A percentile compares a stretch with the other conserved stretches of the same genome.
These are phyloP conservation scores for Vannuccia rotundouncinata DNA, from an alignment of 2,888 invertebrate genomes.

Conservation along the genomic window DNA sequence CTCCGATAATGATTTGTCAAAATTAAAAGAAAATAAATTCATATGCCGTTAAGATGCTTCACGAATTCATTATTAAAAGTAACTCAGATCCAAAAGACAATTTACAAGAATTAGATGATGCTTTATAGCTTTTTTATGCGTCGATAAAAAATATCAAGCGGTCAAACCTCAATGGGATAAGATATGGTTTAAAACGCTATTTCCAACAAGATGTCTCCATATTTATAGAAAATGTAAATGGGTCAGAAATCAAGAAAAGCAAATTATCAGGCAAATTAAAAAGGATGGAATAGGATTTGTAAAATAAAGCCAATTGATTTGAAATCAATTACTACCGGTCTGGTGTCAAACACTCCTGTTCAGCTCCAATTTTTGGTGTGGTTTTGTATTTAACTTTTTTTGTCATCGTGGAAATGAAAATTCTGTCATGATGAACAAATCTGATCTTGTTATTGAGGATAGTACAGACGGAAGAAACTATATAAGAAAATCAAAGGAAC, in stretches of 20 bases:
- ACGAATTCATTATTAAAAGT: conserved; percentile 20
- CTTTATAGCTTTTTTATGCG: neutral
- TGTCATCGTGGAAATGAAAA: neutral
- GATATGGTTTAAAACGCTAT: neutral
- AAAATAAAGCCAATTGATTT: neutral
- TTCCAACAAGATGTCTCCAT: neutral
- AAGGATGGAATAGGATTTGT: neutral
- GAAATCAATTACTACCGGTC: neutral
- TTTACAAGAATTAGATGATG: neutral
- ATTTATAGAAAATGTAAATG: neutral
- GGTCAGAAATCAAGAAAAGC: neutral
- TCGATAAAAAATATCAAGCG: neutral
- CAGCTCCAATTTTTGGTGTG: neutral
- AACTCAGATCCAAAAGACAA: neutral
- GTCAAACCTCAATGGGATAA: neutral
- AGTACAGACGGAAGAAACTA: neutral
- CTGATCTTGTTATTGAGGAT: neutral
- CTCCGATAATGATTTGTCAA: neutral
- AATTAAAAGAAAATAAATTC: neutral
- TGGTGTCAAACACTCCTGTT: neutral
- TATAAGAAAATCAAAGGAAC: neutral
- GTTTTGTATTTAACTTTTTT: neutral
- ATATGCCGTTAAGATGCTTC: conserved; percentile 17
- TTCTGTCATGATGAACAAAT: neutral
- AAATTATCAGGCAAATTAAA: neutral